Conservation (phyloP, 2,113 vertebrate species). For the Felis chaus region DNA sequence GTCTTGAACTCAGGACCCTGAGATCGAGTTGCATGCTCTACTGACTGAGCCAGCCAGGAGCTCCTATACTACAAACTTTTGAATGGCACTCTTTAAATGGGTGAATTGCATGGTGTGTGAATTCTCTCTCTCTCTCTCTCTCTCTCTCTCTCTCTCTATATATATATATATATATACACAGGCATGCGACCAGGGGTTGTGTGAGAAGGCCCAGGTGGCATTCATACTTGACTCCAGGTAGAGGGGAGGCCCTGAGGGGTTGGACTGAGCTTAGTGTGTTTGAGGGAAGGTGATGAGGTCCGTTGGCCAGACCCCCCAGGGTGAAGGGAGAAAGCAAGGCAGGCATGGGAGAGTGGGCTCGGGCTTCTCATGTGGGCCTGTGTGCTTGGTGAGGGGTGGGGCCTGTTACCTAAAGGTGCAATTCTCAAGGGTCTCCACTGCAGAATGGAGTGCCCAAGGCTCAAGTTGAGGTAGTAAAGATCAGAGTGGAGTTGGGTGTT, state of each 20-base stretch:
- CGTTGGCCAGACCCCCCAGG: neutral
- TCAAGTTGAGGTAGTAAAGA: neutral
- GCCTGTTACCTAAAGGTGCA: neutral
- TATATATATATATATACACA: too few species aligned
- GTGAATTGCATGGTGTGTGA: neutral
- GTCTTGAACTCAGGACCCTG: too few species aligned
- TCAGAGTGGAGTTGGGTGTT: neutral
- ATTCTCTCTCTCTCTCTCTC: too few species aligned
- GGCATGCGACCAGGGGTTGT: neutral
- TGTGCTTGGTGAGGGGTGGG: accelerated
- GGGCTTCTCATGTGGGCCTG: neutral
- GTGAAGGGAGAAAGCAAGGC: neutral
- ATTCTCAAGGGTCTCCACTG: neutral
- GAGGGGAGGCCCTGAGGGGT: neutral
- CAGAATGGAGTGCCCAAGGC: too few species aligned
- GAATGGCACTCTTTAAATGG: too few species aligned
- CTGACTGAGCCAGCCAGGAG: too few species aligned
- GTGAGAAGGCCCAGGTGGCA: neutral
- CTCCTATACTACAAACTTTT: neutral
- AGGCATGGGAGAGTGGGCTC: neutral
- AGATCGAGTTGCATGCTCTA: too few species aligned
- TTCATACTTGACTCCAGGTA: neutral
- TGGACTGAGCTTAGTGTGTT: accelerated
- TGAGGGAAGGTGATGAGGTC: too few species aligned
- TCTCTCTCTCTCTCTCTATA: too few species aligned